Conservation (phyloP, 2,113 vertebrate genomes). For the Petromus typicus region DNA sequence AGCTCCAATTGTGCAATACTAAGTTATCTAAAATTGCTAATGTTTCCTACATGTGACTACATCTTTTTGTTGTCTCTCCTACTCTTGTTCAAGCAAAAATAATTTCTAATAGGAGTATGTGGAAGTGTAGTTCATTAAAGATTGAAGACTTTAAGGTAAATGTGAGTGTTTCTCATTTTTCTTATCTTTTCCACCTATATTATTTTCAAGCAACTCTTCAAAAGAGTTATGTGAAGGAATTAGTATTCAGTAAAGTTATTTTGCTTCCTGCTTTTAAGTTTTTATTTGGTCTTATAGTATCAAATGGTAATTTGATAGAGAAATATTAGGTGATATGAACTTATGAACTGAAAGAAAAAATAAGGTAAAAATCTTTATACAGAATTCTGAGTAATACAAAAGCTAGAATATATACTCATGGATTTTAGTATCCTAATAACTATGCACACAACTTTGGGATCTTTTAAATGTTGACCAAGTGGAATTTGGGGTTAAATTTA, state of each 20-base stretch:
- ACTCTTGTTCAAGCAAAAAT: conserved; percentile 25
- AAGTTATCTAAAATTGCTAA: conserved; percentile 15
- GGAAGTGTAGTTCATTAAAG: neutral
- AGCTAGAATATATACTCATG: conserved; percentile 38
- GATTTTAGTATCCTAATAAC: conserved; percentile 58
- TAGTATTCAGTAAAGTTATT: conserved; percentile 12
- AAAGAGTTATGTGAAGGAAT: conserved; percentile 19
- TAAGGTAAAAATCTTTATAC: conserved; percentile 19
- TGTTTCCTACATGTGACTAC: neutral
- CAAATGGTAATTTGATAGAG: conserved; percentile 51
- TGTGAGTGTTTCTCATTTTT: conserved; percentile 39
- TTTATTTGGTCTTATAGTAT: conserved; percentile 55
- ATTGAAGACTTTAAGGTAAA: neutral
- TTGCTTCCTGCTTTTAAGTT: conserved; percentile 55
- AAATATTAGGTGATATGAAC: conserved; percentile 65
- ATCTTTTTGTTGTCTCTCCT: neutral
- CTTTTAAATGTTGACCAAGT: conserved; percentile 68
- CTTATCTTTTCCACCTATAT: conserved; percentile 39
- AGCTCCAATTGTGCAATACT: neutral
- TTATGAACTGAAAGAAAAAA: conserved; percentile 59
- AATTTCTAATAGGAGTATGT: neutral
- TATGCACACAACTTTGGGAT: conserved; percentile 37
- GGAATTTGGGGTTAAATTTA: conserved; percentile 66
- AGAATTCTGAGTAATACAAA: conserved; percentile 49
- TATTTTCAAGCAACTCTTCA: conserved; percentile 22